These are phyloP conservation scores for Epizoanthus fatuus DNA, from an alignment of 92 coral and sea anemone genomes.

Conservation along the genomic window DNA sequence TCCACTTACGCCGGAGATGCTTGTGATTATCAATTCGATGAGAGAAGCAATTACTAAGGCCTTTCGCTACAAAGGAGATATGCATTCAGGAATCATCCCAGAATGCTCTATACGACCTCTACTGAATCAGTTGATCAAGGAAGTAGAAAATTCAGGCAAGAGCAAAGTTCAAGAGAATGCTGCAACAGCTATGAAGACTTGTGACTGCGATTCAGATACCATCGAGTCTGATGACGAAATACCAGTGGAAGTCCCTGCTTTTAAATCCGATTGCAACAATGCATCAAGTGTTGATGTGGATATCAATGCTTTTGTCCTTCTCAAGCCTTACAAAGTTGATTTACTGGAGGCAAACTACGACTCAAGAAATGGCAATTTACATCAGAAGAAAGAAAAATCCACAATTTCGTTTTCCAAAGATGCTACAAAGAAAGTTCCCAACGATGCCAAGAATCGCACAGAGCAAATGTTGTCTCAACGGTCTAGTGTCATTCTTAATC, in stretches of 20 bases:
- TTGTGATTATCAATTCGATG: constrained; percentile 14
- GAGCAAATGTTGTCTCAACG: too few relatives aligned
- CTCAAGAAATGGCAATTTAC: background rate
- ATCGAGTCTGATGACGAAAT: background rate
- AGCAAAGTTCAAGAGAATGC: background rate
- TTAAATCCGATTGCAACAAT: background rate
- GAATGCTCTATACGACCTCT: constrained; percentile 8
- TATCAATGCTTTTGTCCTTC: background rate
- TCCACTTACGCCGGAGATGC: constrained; percentile 19
- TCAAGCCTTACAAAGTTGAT: constrained; percentile 21
- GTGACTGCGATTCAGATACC: background rate
- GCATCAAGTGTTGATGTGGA: background rate
- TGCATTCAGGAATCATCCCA: constrained; percentile 30
- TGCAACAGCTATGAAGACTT: background rate
- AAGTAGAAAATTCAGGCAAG: background rate
- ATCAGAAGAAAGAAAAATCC: background rate
- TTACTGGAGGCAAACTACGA: background rate
- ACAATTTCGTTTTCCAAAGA: background rate
- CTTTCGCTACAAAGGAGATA: constrained; percentile 15
- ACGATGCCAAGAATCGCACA: too few relatives aligned
- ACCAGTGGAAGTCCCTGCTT: constrained; percentile 11
- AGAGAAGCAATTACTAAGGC: constrained; percentile 14
- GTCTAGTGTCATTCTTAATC: too few relatives aligned
- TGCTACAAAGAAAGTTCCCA: too few relatives aligned
- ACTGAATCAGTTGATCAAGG: constrained; percentile 9